Base-by-base conservation (phyloP, 1,140 invertebrate genomes). In the Dufourea novaeangliae region DNA sequence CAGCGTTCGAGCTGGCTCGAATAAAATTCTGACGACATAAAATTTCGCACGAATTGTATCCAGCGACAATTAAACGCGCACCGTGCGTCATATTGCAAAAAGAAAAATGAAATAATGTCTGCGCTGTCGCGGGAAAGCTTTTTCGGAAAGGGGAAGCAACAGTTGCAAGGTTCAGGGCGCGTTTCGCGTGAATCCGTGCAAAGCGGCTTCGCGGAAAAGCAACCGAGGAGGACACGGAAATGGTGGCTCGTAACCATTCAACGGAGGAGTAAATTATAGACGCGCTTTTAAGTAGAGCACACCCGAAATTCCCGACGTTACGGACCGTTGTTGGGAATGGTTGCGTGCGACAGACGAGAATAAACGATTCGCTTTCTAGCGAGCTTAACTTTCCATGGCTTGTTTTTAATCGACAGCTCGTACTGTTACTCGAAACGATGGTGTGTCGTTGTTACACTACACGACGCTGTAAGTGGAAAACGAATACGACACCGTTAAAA, bases 141-240 rank as follows among this genome's bases (percentile, higher is more conserved):
- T 27, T 14, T 14, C 69, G 69, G n/a, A n/a, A n/a, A 46, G 34
- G 56, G 29, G 70, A 72, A 72, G 70, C 70, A 72, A 72, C 70
- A 72, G 70, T 72, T 72, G 70, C 32, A 32, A n/a, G 22, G 20
- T 14, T 11, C 27, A 22, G 46, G 41, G 25, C n/a, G 32, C n/a
- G n/a, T n/a, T 52, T 37, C 57, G 7, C 39, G 20, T 5, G 20
- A 34, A 72, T 72, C 56, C 41, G 57, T n/a, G 54, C 39, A 20
- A 63, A 52, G 32, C 34, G 25, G 34, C 11, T 27, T 7, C 22
- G 50, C 34, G 70, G 56, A 37, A 52, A 50, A 63, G 70, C 57
- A 50, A 37, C 29, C 41, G 50, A 25, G 11, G n/a, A 37, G 66
- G 50, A 4, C 3, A 7, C 37, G 37, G 68, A 2, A 27, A 6